These are phyloP conservation scores for Thera obeliscata DNA, from an alignment of 2,888 invertebrate species.

Conservation along the genomic window DNA sequence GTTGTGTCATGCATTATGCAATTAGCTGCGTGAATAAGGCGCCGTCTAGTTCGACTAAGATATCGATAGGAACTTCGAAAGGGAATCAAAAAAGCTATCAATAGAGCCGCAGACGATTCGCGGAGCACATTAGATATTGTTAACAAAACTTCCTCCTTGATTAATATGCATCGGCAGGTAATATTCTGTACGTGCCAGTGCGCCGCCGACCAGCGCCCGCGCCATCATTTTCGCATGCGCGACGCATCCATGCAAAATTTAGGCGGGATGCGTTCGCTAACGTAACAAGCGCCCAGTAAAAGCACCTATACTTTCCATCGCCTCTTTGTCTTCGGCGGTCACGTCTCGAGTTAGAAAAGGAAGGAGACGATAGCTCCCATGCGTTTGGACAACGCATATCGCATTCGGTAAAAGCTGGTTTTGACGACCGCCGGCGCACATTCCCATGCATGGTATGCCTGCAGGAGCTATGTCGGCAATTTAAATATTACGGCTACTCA, in stretches of 20 bases:
- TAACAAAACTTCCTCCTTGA: constrained; percentile 82
- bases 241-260: constrained; percentile 83
- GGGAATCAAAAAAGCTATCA: constrained; percentile 73
- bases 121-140: constrained; percentile 83
- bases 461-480: constrained; percentile 81
- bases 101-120: constrained; percentile 73
- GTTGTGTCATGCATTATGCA: constrained; percentile 73
- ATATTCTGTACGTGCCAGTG: constrained; percentile 75
- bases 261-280: constrained; percentile 81
- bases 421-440: constrained; percentile 76
- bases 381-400: constrained; percentile 73
- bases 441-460: constrained; percentile 83
- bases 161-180: constrained; percentile 83
- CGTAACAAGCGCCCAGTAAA: constrained; percentile 71
- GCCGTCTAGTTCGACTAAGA: constrained; percentile 58
- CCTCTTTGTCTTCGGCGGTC: constrained; percentile 67
- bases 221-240: constrained; percentile 75
- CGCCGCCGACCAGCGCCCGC: constrained; percentile 61
- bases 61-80: constrained; percentile 58
- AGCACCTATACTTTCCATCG: constrained; percentile 71
- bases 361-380: constrained; percentile 60
- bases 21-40: constrained; percentile 69
- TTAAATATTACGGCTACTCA: constrained; percentile 83
- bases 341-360: constrained; percentile 71
- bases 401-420: constrained; percentile 82